A percentile compares a stretch with the other conserved stretches of the same genome.
These are phyloP conservation scores for Lagocephalus sceleratus DNA, from an alignment of 2,797 vertebrate species.

Conservation along the genomic window DNA sequence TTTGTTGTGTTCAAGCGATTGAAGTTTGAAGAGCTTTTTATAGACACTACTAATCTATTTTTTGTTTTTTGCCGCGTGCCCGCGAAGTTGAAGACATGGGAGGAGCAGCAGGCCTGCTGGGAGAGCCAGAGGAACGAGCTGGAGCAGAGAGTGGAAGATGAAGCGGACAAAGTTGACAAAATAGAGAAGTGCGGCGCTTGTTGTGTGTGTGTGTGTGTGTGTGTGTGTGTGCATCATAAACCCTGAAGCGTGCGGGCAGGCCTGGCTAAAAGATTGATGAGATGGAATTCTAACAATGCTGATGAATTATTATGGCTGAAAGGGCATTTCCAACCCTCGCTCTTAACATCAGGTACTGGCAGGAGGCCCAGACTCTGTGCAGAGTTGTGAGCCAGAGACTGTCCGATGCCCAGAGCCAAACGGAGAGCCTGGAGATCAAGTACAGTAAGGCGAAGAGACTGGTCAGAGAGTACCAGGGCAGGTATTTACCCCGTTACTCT, in stretches of 20 bases:
- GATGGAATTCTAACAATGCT: slow-evolving; percentile 4
- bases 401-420: slow-evolving; percentile 87
- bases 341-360: slow-evolving; percentile 78
- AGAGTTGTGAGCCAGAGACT: slow-evolving; percentile 87
- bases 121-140: slow-evolving; percentile 76
- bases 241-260: not conserved
- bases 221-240: not conserved
- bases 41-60: not conserved
- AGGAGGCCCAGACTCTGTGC: slow-evolving; percentile 88
- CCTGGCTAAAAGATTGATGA: not conserved
- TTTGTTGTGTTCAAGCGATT: too few relatives aligned
- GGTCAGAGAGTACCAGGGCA: slow-evolving; percentile 86
- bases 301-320: slow-evolving; percentile 8
- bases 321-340: slow-evolving; percentile 11
- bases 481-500: slow-evolving; percentile 65
- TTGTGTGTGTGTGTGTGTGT: too few relatives aligned
- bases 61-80: slow-evolving; percentile 12
- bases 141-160: slow-evolving; percentile 82
- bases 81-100: slow-evolving; percentile 75
- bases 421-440: slow-evolving; percentile 86
- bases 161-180: slow-evolving; percentile 87
- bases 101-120: slow-evolving; percentile 76
- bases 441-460: slow-evolving; percentile 86
- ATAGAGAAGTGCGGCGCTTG: slow-evolving; percentile 77
- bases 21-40: not conserved